Evolutionary conservation across 2,113 vertebrate species (phyloP).

Genomic region (Petaurus breviceps): DNA sequence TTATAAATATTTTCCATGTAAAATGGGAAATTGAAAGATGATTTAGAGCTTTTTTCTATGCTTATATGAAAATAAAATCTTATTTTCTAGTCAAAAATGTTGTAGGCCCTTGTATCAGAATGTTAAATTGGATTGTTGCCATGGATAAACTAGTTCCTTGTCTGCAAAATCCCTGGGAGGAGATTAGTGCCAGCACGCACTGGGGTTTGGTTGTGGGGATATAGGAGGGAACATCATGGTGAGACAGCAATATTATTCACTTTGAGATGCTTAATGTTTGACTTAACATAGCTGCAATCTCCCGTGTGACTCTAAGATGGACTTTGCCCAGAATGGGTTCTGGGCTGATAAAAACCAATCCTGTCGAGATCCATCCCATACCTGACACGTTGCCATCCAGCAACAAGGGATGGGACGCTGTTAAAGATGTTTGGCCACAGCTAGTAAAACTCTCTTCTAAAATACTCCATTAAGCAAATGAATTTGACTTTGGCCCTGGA

Average conservation of each 20-base stretch:
- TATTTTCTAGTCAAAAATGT: not conserved
- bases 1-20: not conserved
- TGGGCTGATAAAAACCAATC: not conserved
- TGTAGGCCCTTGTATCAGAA: not conserved
- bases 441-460: not conserved
- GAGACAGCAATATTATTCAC: not conserved
- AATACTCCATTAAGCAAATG: not conserved
- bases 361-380: not conserved
- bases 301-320: not conserved
- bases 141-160: not conserved
- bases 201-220: not conserved
- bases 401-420: not conserved
- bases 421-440: not conserved
- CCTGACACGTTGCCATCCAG: not conserved
- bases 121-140: not conserved
- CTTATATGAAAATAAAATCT: slow-evolving; percentile 43
- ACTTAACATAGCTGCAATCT: not conserved
- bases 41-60: not conserved
- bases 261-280: not conserved
- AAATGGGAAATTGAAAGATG: not conserved
- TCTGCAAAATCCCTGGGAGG: not conserved
- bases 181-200: not conserved
- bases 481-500: not conserved
- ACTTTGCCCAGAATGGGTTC: not conserved
- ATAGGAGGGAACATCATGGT: not conserved